phyloP scores from a whole-genome alignment of 1,140 invertebrate species.

The Elymnias hypermnestra region DNA sequence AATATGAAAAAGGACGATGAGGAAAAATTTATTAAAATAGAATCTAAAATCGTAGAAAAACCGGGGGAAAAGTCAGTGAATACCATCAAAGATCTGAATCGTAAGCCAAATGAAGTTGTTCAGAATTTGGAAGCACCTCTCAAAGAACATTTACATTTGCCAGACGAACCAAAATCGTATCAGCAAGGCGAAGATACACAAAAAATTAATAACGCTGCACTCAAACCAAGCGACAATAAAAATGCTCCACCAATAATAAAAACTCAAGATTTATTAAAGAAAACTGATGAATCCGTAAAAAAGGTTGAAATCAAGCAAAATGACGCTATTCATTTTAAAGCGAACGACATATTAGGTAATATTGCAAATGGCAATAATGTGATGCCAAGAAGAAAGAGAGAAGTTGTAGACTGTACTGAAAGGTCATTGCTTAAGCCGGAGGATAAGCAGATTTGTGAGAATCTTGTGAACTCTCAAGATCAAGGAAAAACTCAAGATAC shows the following conservation, averaged over 20 bases:
- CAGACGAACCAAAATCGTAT: constrained; percentile 62
- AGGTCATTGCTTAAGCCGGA: constrained; percentile 39
- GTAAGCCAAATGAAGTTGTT: constrained; percentile 3
- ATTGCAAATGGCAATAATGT: constrained; percentile 19
- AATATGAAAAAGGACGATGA: not conserved
- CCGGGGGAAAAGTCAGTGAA: not conserved
- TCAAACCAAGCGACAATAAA: no score
- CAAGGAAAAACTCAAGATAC: constrained; percentile 17
- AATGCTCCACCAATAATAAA: no score
- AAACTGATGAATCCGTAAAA: constrained; percentile 14
- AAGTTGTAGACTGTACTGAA: constrained; percentile 54
- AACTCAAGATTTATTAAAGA: no score
- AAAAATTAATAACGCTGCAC: constrained; percentile 11
- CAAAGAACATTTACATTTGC: constrained; percentile 44
- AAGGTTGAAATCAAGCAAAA: constrained; percentile 16
- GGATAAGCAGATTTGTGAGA: constrained; percentile 55
- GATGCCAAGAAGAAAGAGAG: constrained; percentile 39
- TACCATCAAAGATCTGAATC: constrained; percentile 3
- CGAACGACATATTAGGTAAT: constrained; percentile 12
- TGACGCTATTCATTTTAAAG: constrained; percentile 15
- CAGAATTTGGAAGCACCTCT: constrained; percentile 11
- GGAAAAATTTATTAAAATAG: not conserved
- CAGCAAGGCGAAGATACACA: constrained; percentile 48
- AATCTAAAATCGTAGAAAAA: not conserved
- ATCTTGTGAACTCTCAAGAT: constrained; percentile 24